Base-by-base conservation (phyloP, 2,888 invertebrate genomes). In the Epiblema foenella region DNA sequence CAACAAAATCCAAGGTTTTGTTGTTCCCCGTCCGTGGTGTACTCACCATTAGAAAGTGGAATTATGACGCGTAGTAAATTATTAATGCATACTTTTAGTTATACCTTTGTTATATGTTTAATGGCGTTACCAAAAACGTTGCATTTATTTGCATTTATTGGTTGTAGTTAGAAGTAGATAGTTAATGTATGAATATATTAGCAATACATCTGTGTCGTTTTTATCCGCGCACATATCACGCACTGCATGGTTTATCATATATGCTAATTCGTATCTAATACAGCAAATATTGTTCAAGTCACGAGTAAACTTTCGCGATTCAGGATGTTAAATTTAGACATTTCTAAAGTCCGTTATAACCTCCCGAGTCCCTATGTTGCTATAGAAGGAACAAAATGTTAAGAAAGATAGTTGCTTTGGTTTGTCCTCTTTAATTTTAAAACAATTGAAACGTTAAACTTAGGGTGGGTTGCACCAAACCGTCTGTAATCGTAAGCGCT, bases 151-250 rank as follows among this genome's bases (percentile, higher is more conserved):
- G 75, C 72, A 69, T 73, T 72, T 74, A 73, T 73, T 69, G 60
- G 65, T 37, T 70, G 72, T 72, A 68, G 69, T 37, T 69, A 72
- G 69, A 69, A 58, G 7, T 39, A 65, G 20, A 39, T 69, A 72
- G 67, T 24, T 58, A 69, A 72, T 74, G 69, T 72, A n/a, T 74
- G 67, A 71, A 51, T 56, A 71, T 57, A 68, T 29, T 67, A 64
- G 71, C 49, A 46, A 63, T 67, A 52, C 20, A 15, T 33, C 64
- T 54, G 52, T 59, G 20, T 33, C 46, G 33, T 56, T 59, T 76
- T 75, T 77, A 76, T 73, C 77, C 76, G 74, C 74, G 84, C 86
- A 87, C 88, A 86, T 87, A 87, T 87, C 86, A 84, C 81, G 86
- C 85, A 87, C 85, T 80, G 85, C 85, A 86, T 82, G 85, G 81